phyloP scores from a whole-genome alignment of 2,797 vertebrate species.

The Gallirallus australis region DNA sequence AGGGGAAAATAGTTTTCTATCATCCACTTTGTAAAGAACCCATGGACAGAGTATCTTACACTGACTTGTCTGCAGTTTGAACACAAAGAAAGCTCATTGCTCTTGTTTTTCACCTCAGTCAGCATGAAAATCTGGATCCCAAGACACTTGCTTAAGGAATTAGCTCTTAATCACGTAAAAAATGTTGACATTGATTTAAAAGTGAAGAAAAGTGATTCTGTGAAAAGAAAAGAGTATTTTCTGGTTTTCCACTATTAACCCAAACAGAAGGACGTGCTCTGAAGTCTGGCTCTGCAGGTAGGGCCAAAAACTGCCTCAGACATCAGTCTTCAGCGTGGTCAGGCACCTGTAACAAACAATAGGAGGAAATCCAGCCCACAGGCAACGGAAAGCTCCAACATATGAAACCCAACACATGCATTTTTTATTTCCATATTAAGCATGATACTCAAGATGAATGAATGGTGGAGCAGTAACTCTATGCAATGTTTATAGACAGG shows the following conservation, averaged over 20 bases:
- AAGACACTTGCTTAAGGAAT: background rate
- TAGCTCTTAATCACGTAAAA: background rate
- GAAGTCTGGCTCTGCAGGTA: background rate
- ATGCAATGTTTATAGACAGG: background rate
- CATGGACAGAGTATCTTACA: background rate
- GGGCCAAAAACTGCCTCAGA: background rate
- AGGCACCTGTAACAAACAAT: constrained; percentile 12
- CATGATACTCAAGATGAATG: background rate
- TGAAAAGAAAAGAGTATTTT: background rate
- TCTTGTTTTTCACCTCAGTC: background rate
- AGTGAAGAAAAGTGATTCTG: background rate
- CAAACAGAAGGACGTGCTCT: background rate
- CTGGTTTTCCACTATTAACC: background rate
- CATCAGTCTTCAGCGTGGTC: background rate
- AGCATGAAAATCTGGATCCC: background rate
- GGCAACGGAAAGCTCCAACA: background rate
- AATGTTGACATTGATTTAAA: background rate
- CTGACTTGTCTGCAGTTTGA: background rate
- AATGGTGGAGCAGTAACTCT: background rate
- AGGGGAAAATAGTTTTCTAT: background rate
- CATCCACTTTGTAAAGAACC: background rate
- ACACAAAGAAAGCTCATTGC: background rate
- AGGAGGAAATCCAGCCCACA: constrained; percentile 8
- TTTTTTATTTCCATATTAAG: constrained; percentile 13
- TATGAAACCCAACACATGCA: background rate